A percentile compares a stretch with the other conserved stretches of the same genome.
Conservation (phyloP, 2,888 invertebrate species). For the Brassicogethes aeneus region DNA sequence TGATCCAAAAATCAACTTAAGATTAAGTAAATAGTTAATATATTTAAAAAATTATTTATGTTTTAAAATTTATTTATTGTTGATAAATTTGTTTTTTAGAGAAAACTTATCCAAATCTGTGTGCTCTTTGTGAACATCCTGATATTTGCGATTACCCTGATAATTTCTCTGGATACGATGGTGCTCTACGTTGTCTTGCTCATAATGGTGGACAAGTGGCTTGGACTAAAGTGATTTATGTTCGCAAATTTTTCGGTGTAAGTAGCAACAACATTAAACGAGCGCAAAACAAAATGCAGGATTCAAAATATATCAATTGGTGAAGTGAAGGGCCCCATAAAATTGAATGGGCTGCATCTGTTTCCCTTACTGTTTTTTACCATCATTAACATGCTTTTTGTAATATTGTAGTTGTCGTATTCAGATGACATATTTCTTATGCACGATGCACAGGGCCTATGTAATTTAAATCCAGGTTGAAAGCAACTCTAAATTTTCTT, state of each 20-base stretch:
- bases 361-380: too few relatives aligned
- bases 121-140: conserved; percentile 69
- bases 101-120: conserved; percentile 66
- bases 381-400: too few relatives aligned
- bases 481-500: too few relatives aligned
- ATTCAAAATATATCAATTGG: too few relatives aligned
- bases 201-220: conserved; percentile 79
- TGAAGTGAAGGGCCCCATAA: too few relatives aligned
- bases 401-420: too few relatives aligned
- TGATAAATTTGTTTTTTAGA: conserved; percentile 48
- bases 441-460: too few relatives aligned
- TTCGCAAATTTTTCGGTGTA: conserved; percentile 71
- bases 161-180: conserved; percentile 77
- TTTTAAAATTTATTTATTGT: neutral
- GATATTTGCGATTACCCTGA: conserved; percentile 73
- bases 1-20: conserved; percentile 59
- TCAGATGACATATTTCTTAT: too few relatives aligned
- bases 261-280: conserved; percentile 31
- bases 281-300: too few relatives aligned
- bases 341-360: too few relatives aligned
- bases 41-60: conserved; percentile 6
- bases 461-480: too few relatives aligned
- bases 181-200: conserved; percentile 72
- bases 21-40: conserved; percentile 53
- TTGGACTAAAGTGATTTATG: conserved; percentile 74